Conservation (phyloP, 2,797 vertebrate genomes). For the Rallus crepitans region DNA sequence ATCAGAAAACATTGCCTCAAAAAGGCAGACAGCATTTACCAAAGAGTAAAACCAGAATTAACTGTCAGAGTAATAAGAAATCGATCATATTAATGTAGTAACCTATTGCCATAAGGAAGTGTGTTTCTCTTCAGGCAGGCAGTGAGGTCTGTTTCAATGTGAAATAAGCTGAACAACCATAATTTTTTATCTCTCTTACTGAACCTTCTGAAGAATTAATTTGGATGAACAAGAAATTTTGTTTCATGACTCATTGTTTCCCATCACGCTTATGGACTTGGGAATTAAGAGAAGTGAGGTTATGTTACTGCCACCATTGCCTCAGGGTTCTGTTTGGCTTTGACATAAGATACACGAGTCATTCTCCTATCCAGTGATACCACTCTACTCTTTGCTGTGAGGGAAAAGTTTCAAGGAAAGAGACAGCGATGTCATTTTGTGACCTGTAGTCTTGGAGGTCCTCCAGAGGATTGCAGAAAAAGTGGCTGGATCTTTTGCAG, state of each 20-base stretch:
- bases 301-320: not conserved
- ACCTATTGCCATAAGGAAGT: not conserved
- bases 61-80: not conserved
- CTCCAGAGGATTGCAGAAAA: not conserved
- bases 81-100: not conserved
- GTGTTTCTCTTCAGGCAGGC: not conserved
- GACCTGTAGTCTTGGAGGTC: not conserved
- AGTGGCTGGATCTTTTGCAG: not conserved
- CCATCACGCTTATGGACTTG: not conserved
- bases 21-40: not conserved
- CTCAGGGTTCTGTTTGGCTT: not conserved
- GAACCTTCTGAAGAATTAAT: not conserved
- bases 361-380: not conserved
- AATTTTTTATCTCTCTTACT: not conserved
- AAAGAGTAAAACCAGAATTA: not conserved
- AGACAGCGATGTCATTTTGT: not conserved
- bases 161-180: not conserved
- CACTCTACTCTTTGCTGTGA: not conserved
- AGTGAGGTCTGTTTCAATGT: not conserved
- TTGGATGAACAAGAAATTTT: not conserved
- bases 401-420: not conserved
- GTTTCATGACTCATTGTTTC: not conserved
- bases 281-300: not conserved
- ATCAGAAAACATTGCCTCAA: not conserved
- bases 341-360: fast-evolving